phyloP scores from a whole-genome alignment of 2,888 invertebrate genomes.

The Sepiola atlantica region DNA sequence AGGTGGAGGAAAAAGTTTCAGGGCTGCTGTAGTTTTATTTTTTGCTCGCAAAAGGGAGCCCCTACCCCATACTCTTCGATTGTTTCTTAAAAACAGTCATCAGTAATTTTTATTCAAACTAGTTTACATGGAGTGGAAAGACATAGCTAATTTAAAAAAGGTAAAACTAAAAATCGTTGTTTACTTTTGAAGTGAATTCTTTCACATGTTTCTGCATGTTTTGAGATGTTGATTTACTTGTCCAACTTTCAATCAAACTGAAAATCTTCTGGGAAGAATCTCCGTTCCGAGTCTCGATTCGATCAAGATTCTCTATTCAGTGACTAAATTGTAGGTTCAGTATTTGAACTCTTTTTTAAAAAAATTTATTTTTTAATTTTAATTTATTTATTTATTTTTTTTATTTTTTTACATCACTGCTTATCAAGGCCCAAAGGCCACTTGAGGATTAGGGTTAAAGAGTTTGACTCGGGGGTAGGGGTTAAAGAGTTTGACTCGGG shows the following conservation, averaged over 20 bases:
- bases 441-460: too few species aligned
- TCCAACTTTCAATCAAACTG: background rate
- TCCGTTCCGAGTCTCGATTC: too few species aligned
- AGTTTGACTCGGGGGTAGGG: too few species aligned
- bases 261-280: background rate
- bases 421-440: too few species aligned
- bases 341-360: too few species aligned
- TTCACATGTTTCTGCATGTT: background rate
- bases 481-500: too few species aligned
- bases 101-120: background rate
- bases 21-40: constrained; percentile 32
- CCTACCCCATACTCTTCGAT: fast-evolving
- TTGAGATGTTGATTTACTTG: background rate
- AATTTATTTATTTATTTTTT: too few species aligned
- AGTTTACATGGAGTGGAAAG: background rate
- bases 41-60: background rate
- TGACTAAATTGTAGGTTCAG: too few species aligned
- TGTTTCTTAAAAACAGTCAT: background rate
- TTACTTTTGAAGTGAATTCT: background rate
- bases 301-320: too few species aligned
- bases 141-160: background rate
- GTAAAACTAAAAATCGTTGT: background rate
- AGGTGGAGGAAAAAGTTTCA: constrained; percentile 32
- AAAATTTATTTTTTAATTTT: too few species aligned
- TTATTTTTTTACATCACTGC: too few species aligned